Conservation (phyloP, 30 jellyfish, hydroid and myxozoan species). For the Aurelia sp. region DNA sequence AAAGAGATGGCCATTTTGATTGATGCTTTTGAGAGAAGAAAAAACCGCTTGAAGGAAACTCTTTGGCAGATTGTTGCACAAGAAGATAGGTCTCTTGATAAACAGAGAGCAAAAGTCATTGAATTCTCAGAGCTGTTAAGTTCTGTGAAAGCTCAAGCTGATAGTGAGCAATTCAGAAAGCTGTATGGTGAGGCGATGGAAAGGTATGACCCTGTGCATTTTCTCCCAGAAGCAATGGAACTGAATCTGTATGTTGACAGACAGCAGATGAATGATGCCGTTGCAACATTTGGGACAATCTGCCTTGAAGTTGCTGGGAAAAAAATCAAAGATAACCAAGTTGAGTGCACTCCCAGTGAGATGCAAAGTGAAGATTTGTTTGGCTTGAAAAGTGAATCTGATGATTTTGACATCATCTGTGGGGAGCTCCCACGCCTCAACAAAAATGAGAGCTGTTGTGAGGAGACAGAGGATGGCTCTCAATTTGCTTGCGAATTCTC, state of each 20-base stretch:
- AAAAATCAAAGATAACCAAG: neutral
- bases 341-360: neutral
- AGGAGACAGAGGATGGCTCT: too few species aligned
- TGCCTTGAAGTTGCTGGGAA: neutral
- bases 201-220: neutral
- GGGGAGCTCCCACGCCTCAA: neutral
- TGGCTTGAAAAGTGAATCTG: neutral
- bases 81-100: neutral
- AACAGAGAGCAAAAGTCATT: conserved; percentile 7
- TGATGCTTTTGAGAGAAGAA: conserved; percentile 28
- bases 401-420: neutral
- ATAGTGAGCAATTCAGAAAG: conserved; percentile 9
- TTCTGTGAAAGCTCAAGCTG: neutral
- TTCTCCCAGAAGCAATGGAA: neutral
- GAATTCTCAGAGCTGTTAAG: conserved; percentile 11
- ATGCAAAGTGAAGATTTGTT: neutral
- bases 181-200: conserved; percentile 23
- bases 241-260: conserved; percentile 8
- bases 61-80: conserved; percentile 18
- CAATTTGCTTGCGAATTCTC: neutral
- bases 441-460: too few species aligned
- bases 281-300: conserved; percentile 21
- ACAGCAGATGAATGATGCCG: neutral
- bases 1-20: conserved; percentile 3
- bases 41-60: conserved; percentile 6